phyloP scores from a whole-genome alignment of 2,888 invertebrate species.

The Erebia ligea region DNA sequence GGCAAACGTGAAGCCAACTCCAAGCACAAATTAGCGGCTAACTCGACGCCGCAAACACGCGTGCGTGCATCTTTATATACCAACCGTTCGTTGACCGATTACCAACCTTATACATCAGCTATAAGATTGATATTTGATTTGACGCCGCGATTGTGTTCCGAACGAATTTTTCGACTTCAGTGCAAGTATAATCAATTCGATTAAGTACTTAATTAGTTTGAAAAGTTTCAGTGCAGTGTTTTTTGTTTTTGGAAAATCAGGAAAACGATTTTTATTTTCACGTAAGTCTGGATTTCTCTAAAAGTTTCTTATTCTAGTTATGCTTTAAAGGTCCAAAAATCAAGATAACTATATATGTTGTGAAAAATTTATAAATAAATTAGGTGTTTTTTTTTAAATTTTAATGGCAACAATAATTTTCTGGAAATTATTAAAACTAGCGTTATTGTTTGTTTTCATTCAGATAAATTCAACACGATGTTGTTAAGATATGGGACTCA shows the following conservation, averaged over 20 bases:
- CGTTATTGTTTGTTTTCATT: too few species aligned
- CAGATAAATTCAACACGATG: too few species aligned
- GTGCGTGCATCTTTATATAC: constrained; percentile 44
- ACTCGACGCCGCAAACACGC: constrained; percentile 68
- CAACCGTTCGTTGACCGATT: constrained; percentile 44
- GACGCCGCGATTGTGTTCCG: constrained; percentile 13
- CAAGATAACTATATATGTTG: too few species aligned
- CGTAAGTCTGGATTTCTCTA: constrained; percentile 19
- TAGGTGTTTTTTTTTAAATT: too few species aligned
- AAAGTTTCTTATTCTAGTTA: not conserved
- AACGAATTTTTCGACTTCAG: constrained; percentile 22
- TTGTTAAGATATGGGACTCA: too few species aligned
- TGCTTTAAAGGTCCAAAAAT: not conserved
- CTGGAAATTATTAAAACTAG: too few species aligned
- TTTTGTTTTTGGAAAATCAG: constrained; percentile 3
- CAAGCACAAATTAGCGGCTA: constrained; percentile 68
- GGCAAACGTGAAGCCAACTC: constrained; percentile 47
- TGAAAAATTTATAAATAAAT: too few species aligned
- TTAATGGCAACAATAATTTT: too few species aligned
- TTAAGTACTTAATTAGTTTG: not conserved
- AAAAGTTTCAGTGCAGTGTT: constrained; percentile 11
- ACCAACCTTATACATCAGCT: constrained; percentile 45
- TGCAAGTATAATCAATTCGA: constrained; percentile 7
- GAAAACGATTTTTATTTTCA: not conserved
- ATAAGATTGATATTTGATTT: constrained; percentile 12